Percentiles rank a stretch among this genome's conserved stretches.
These are phyloP conservation scores for Proterorhinus semilunaris DNA, from an alignment of 2,113 vertebrate species.

Conservation along the genomic window DNA sequence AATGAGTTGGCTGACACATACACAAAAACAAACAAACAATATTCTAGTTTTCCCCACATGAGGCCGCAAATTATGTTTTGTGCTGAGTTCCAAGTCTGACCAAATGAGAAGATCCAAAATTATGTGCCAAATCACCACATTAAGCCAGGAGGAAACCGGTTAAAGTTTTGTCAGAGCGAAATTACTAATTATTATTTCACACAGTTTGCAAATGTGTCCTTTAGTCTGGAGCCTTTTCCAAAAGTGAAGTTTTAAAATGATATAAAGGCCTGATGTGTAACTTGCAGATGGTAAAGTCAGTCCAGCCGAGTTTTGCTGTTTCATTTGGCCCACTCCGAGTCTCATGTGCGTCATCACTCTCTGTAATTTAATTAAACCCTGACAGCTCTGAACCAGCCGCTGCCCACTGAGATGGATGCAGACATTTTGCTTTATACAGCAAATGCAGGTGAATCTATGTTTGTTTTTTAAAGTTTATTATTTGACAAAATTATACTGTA, in stretches of 20 bases:
- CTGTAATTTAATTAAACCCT: conserved; percentile 38
- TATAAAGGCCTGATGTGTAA: not conserved
- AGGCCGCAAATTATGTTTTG: not conserved
- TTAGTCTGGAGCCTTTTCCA: too few relatives aligned
- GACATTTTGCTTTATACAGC: conserved; percentile 7
- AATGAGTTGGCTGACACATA: not conserved
- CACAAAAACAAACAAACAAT: too few relatives aligned
- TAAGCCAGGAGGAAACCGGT: too few relatives aligned
- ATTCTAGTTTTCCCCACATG: too few relatives aligned
- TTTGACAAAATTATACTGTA: not conserved
- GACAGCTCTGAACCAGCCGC: conserved; percentile 10
- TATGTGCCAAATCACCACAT: too few relatives aligned
- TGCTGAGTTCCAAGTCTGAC: not conserved
- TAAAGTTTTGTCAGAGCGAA: too few relatives aligned
- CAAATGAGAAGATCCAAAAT: not conserved
- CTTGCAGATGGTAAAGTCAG: not conserved
- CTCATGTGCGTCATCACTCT: conserved; percentile 22
- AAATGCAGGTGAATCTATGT: not conserved
- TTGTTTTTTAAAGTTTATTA: not conserved
- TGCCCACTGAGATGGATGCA: conserved; percentile 13
- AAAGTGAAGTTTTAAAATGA: too few relatives aligned
- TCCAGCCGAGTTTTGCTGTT: conserved; percentile 7
- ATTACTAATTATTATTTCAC: too few relatives aligned
- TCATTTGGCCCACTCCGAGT: conserved; percentile 30
- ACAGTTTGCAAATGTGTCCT: too few relatives aligned